Conservation (phyloP, 2,797 vertebrate genomes). For the Lepus townsendii region DNA sequence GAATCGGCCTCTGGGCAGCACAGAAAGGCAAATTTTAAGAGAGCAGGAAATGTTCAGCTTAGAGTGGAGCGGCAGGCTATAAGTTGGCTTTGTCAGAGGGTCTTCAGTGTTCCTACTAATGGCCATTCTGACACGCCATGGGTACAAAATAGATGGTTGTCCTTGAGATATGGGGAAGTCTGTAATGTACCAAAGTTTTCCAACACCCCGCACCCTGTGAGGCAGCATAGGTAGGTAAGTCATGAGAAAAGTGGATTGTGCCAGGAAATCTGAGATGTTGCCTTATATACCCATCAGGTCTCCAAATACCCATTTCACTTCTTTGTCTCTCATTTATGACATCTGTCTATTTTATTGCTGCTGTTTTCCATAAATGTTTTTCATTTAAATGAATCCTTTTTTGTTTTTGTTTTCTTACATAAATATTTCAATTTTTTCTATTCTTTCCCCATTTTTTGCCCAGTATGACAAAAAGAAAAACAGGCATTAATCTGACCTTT, state of each 20-base stretch:
- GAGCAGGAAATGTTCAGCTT: neutral
- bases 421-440: neutral
- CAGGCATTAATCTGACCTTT: conserved; percentile 72
- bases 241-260: neutral
- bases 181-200: neutral
- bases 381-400: neutral
- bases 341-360: neutral
- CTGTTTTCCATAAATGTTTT: neutral
- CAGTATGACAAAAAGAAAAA: conserved; percentile 52
- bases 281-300: neutral
- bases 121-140: conserved; percentile 26
- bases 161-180: conserved; percentile 9
- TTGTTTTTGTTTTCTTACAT: neutral
- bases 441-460: neutral
- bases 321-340: neutral
- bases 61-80: neutral
- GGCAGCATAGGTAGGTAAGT: neutral
- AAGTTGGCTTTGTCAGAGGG: conserved; percentile 43
- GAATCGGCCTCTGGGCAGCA: conserved; percentile 55
- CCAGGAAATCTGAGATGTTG: neutral
- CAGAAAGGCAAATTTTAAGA: conserved; percentile 63
- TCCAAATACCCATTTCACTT: neutral
- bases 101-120: conserved; percentile 39
- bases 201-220: neutral
- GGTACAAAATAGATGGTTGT: conserved; percentile 7